Evolutionary conservation across 2,113 vertebrate species (phyloP).

Genomic region (Eurystomus gularis): DNA sequence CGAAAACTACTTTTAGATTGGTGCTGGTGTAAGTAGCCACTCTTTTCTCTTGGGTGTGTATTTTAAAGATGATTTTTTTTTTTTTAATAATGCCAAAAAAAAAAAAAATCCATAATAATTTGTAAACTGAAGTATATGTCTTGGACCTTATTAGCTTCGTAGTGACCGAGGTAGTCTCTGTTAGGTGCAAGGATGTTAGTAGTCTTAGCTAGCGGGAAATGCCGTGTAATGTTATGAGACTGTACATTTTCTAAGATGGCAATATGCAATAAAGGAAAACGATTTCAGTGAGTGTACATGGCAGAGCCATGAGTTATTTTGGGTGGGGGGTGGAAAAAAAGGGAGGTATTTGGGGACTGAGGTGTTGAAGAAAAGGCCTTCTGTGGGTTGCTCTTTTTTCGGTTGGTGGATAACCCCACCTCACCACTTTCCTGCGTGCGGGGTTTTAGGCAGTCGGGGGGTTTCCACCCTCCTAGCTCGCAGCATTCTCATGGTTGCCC

Average conservation of each 20-base stretch:
- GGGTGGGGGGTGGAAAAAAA: accelerated
- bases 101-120: conserved; percentile 72
- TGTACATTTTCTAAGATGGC: conserved; percentile 81
- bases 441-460: not conserved
- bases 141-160: conserved; percentile 75
- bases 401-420: not conserved
- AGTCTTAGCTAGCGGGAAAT: conserved; percentile 69
- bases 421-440: not conserved
- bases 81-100: conserved; percentile 81
- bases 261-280: conserved; percentile 83
- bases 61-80: conserved; percentile 66
- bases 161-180: conserved; percentile 72
- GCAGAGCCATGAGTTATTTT: conserved; percentile 33
- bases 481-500: not conserved
- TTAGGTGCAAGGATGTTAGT: conserved; percentile 78
- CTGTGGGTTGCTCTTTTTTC: accelerated
- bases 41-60: conserved; percentile 78
- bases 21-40: conserved; percentile 81
- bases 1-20: conserved; percentile 74
- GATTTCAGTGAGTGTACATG: conserved; percentile 59
- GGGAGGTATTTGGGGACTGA: not conserved
- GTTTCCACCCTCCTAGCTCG: not conserved
- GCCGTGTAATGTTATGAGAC: conserved; percentile 77
- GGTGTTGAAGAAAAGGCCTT: not conserved
- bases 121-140: conserved; percentile 79